Conservation (phyloP, 2,888 invertebrate species). For the Pomacea canaliculata region DNA sequence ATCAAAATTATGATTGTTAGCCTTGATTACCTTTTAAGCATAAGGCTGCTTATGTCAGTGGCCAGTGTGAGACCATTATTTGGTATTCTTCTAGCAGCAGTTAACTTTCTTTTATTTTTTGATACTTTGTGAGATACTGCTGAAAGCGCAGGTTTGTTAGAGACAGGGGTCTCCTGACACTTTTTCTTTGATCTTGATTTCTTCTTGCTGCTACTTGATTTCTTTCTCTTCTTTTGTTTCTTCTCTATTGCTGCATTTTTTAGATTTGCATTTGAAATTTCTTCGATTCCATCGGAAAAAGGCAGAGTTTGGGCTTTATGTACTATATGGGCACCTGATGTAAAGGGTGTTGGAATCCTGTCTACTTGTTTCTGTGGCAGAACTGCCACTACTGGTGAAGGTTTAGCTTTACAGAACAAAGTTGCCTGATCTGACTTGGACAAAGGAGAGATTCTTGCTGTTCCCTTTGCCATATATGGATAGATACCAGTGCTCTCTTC, state of each 20-base stretch:
- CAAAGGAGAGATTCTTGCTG: conserved; percentile 15
- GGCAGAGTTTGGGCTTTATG: too few species aligned
- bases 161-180: background rate
- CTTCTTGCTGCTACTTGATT: conserved; percentile 6
- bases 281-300: too few species aligned
- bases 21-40: too few species aligned
- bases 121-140: too few species aligned
- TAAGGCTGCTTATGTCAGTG: too few species aligned
- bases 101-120: too few species aligned
- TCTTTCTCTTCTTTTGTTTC: conserved; percentile 3
- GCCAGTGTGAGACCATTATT: too few species aligned
- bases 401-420: conserved; percentile 19
- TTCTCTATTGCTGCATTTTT: background rate
- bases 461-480: conserved; percentile 1
- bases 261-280: too few species aligned
- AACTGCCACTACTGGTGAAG: conserved; percentile 23
- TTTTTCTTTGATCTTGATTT: conserved; percentile 1
- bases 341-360: too few species aligned
- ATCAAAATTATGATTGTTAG: too few species aligned
- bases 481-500: background rate
- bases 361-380: conserved; percentile 14
- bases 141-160: too few species aligned
- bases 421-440: conserved; percentile 6
- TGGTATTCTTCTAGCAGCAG: too few species aligned
- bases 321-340: background rate